Evolutionary conservation across 2,113 vertebrate genomes (phyloP).

Genomic region (Polyodon spathula): DNA sequence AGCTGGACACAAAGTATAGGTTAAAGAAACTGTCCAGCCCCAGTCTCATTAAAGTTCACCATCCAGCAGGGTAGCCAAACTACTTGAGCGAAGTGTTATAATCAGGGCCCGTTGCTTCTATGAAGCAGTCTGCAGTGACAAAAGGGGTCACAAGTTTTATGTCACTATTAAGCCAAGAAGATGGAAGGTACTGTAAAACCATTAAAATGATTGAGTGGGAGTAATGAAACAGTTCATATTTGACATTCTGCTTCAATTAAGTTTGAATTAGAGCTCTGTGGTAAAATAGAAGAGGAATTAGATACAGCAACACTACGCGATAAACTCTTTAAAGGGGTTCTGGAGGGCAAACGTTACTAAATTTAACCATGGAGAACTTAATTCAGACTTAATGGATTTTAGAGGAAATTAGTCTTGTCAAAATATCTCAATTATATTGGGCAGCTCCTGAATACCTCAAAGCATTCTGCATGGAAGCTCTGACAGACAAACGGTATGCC

Average conservation of each 20-base stretch:
- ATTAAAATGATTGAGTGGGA: neutral
- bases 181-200: neutral
- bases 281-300: neutral
- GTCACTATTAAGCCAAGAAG: neutral
- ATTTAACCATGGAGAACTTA: neutral
- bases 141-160: neutral
- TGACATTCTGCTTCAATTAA: neutral
- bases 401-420: neutral
- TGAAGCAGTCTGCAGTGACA: neutral
- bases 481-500: no score
- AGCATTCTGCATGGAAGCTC: no score
- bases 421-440: neutral
- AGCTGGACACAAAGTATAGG: no score
- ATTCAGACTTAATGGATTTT: neutral
- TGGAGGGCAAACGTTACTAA: neutral
- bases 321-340: neutral
- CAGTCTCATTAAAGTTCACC: no score
- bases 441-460: no score
- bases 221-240: conserved; percentile 1
- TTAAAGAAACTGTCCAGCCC: no score
- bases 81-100: neutral
- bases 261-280: neutral
- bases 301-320: neutral
- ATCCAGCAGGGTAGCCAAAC: no score
- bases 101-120: neutral